Conservation (phyloP, 2,797 vertebrate genomes). For the Bradypodion ventrale region DNA sequence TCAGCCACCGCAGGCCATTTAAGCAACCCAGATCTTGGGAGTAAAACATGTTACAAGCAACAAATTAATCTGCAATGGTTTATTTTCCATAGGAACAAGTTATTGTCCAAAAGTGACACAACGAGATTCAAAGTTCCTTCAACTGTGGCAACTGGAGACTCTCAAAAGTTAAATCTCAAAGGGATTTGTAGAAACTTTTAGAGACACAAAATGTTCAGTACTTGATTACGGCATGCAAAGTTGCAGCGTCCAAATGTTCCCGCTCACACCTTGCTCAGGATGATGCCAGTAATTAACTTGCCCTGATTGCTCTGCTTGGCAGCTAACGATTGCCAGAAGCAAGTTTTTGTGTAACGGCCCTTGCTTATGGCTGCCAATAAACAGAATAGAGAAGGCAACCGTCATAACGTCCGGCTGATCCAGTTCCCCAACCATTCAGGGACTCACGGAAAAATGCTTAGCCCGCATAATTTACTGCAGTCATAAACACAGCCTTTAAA, state of each 20-base stretch:
- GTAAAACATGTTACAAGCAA: background rate
- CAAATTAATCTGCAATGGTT: background rate
- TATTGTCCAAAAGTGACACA: too few relatives aligned
- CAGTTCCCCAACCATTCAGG: background rate
- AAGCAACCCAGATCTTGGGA: too few relatives aligned
- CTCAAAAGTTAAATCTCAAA: too few relatives aligned
- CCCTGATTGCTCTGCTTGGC: background rate
- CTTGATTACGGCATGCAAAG: background rate
- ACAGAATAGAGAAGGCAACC: background rate
- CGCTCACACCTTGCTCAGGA: background rate
- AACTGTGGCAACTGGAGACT: too few relatives aligned
- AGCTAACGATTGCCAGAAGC: background rate
- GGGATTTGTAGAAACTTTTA: too few relatives aligned
- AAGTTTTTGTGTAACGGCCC: background rate
- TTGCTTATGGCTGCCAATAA: slow-evolving; percentile 11
- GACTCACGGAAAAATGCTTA: background rate
- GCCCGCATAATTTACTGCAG: background rate
- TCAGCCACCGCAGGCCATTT: too few relatives aligned
- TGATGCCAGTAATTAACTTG: background rate
- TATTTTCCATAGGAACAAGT: too few relatives aligned
- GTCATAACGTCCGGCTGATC: background rate
- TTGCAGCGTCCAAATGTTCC: background rate
- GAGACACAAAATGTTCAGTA: too few relatives aligned
- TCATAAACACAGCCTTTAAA: too few relatives aligned
- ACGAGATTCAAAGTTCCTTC: too few relatives aligned